Evolutionary conservation across 2,797 vertebrate genomes (phyloP).

Genomic region (Falco cherrug): DNA sequence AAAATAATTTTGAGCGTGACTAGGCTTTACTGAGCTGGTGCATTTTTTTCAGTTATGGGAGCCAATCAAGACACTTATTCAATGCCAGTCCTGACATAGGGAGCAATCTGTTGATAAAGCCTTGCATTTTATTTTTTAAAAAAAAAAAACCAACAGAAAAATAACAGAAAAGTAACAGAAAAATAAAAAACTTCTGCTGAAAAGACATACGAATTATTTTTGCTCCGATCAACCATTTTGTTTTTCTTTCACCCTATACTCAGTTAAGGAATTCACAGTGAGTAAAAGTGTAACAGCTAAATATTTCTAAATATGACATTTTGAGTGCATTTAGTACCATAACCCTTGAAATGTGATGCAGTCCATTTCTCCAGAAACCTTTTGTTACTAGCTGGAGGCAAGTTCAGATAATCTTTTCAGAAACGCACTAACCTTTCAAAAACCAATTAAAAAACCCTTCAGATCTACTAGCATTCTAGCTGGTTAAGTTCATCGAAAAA

Average conservation of each 20-base stretch:
- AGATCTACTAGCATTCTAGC: not conserved
- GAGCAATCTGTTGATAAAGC: not conserved
- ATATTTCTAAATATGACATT: not conserved
- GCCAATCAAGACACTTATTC: not conserved
- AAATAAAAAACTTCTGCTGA: not conserved
- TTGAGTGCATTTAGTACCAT: not conserved
- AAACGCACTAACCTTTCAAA: not conserved
- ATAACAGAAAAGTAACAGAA: not conserved
- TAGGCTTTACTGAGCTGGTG: not conserved
- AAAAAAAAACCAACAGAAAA: not conserved
- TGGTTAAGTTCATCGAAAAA: not conserved
- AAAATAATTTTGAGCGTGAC: not conserved
- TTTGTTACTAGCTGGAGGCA: not conserved
- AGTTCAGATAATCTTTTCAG: not conserved
- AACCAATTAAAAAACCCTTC: not conserved
- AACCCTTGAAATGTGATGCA: not conserved
- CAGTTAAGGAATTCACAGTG: not conserved
- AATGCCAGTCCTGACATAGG: not conserved
- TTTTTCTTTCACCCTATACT: not conserved
- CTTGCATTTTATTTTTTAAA: not conserved
- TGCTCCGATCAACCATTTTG: not conserved
- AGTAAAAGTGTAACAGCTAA: not conserved
- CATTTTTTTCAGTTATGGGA: not conserved
- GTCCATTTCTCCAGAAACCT: not conserved
- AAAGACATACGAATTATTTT: not conserved